These are phyloP conservation scores for Aramus guarauna DNA, from an alignment of 2,113 vertebrate genomes.

Conservation along the genomic window DNA sequence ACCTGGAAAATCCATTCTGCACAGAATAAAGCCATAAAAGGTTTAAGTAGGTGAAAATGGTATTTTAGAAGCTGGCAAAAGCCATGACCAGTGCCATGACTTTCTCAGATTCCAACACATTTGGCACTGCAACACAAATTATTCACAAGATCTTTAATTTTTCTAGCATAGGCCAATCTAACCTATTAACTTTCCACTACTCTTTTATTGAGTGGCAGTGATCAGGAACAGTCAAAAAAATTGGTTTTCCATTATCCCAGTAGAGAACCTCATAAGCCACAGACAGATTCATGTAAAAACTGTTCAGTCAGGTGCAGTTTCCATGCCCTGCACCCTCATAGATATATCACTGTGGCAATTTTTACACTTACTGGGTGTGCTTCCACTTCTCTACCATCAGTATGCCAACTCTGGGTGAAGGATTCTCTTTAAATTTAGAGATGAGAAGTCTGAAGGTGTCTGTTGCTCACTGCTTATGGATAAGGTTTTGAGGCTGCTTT, in stretches of 20 bases:
- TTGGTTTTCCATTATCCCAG: background rate
- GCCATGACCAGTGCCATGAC: background rate
- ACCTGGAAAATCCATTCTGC: conserved; percentile 21
- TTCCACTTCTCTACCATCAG: background rate
- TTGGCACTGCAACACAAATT: background rate
- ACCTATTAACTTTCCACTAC: background rate
- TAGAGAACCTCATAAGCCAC: background rate
- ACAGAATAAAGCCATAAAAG: background rate
- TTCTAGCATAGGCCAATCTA: background rate
- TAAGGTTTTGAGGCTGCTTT: background rate
- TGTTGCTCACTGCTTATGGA: background rate
- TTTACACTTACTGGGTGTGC: accelerated
- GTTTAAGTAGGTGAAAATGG: conserved; percentile 6
- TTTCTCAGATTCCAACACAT: background rate
- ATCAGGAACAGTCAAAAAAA: background rate
- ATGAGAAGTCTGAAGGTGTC: background rate
- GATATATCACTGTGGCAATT: background rate
- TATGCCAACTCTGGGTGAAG: background rate
- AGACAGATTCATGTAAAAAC: background rate
- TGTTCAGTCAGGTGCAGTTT: background rate
- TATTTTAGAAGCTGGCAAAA: conserved; percentile 10
- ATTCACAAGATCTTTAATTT: background rate
- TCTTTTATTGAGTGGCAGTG: background rate
- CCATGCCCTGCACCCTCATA: background rate
- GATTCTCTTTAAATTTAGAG: background rate